Percentiles rank a stretch among this genome's conserved stretches.
Conservation (phyloP, 2,888 invertebrate genomes). For the Morpho achilles region DNA sequence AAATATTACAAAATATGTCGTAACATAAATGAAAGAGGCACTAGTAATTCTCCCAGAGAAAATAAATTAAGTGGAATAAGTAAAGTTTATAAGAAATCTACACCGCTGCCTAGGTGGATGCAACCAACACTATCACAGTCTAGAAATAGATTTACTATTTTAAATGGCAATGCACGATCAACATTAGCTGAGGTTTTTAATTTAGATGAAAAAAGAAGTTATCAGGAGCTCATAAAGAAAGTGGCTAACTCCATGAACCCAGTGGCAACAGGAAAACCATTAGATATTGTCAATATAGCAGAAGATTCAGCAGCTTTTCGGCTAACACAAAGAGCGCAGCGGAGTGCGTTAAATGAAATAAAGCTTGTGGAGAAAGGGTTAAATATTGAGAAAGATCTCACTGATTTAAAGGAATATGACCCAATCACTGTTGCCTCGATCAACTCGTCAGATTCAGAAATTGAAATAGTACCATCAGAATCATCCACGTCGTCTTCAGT, state of each 20-base stretch:
- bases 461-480: conserved; percentile 63
- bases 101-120: conserved; percentile 58
- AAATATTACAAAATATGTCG: conserved; percentile 49
- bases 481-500: conserved; percentile 60
- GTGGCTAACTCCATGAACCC: conserved; percentile 51
- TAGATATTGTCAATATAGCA: conserved; percentile 52
- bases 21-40: conserved; percentile 44
- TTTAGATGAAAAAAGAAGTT: conserved; percentile 77
- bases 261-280: conserved; percentile 38
- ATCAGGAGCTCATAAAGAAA: conserved; percentile 72
- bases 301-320: conserved; percentile 58
- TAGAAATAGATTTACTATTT: conserved; percentile 46
- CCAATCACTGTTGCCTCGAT: conserved; percentile 67
- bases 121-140: conserved; percentile 46
- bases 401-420: conserved; percentile 55
- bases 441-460: conserved; percentile 68
- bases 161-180: conserved; percentile 55
- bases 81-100: conserved; percentile 57
- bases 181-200: conserved; percentile 74
- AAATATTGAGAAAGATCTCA: conserved; percentile 45
- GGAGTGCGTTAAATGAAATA: conserved; percentile 55
- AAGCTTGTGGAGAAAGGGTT: conserved; percentile 52
- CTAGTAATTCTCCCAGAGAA: conserved; percentile 46
- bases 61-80: conserved; percentile 62
- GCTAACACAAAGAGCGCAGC: conserved; percentile 53